Evolutionary conservation across 2,113 vertebrate species (phyloP), one percentile per base, ranked within the genome.

Genomic region (Oryzias woworae): DNA sequence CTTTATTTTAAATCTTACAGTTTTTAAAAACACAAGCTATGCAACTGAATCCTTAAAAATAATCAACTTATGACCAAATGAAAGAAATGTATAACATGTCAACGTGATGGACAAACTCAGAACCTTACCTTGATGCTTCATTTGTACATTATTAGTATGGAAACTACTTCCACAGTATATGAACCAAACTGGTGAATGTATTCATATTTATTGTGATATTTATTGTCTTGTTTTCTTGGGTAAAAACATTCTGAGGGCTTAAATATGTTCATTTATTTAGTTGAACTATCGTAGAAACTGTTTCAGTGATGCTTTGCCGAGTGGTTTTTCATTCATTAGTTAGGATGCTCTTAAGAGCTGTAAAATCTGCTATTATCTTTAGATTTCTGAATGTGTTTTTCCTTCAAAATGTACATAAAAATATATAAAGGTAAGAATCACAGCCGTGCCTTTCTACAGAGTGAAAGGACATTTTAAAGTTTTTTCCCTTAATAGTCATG

Each of bases 201-300:
- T 36, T 73, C 2, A 16, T 75, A 77, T 87, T 75, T 84, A 77
- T 79, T 76, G 51, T 63, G 51, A 61, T 57, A 67, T 80, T 71
- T 84, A 71, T 85, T 71, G 42, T 23, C 47, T 52, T 70, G 71
- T 43, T 69, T 58, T 14, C 43, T 75, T 5, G 75, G 41, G 22
- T 70, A 58, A 57, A 58, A 44, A 58, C 60, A 70, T 6, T 63
- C 66, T 28, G 45, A 61, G 48, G 36, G 44, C 60, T 56, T 69
- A 14, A 50, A 65, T 60, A 44, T 54, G 36, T 62, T 45, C 46
- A 46, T 73, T 71, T 48, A 12, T 60, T n/a, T 51, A 31, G 50
- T 51, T 31, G 18, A 54, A 43, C 58, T 61, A 46, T 17, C 36
- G n/a, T 53, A 55, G 59, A 26, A 48, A 58, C 49, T 49, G 18